Evolutionary conservation across 2,888 invertebrate genomes (phyloP).

Genomic region (Tigriopus californicus): DNA sequence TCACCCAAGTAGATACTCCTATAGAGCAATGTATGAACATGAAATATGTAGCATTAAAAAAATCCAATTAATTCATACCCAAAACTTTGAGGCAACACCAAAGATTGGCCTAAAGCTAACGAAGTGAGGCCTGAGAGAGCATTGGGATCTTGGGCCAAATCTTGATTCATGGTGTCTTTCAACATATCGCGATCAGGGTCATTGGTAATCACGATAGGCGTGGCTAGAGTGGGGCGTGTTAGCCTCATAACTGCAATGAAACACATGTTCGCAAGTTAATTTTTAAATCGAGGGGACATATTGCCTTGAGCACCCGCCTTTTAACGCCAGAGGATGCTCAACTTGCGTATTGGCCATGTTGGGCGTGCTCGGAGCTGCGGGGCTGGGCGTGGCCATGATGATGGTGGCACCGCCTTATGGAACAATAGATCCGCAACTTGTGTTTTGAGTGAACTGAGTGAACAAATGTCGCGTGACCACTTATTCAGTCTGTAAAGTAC

Average conservation of each 20-base stretch:
- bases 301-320: not conserved
- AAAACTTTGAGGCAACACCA: slow-evolving; percentile 86
- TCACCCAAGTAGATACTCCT: slow-evolving; percentile 91
- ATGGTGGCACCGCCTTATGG: too few relatives aligned
- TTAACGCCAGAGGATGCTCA: slow-evolving; percentile 1
- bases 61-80: slow-evolving; percentile 36
- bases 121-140: slow-evolving; percentile 60
- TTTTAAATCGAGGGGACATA: too few relatives aligned
- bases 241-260: slow-evolving; percentile 62
- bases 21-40: too few relatives aligned
- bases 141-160: slow-evolving; percentile 63
- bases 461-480: too few relatives aligned
- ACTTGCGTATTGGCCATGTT: not conserved
- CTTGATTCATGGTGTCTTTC: slow-evolving; percentile 55
- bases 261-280: not conserved
- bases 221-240: slow-evolving; percentile 71
- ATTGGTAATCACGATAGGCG: slow-evolving; percentile 57
- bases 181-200: slow-evolving; percentile 61
- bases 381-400: too few relatives aligned
- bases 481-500: too few relatives aligned
- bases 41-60: slow-evolving; percentile 21
- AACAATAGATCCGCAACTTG: too few relatives aligned
- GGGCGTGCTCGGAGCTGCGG: too few relatives aligned
- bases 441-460: too few relatives aligned
- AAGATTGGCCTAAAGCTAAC: slow-evolving; percentile 65